Evolutionary conservation across 2,797 vertebrate species (phyloP).

Genomic region (Macrochelys suwanniensis): DNA sequence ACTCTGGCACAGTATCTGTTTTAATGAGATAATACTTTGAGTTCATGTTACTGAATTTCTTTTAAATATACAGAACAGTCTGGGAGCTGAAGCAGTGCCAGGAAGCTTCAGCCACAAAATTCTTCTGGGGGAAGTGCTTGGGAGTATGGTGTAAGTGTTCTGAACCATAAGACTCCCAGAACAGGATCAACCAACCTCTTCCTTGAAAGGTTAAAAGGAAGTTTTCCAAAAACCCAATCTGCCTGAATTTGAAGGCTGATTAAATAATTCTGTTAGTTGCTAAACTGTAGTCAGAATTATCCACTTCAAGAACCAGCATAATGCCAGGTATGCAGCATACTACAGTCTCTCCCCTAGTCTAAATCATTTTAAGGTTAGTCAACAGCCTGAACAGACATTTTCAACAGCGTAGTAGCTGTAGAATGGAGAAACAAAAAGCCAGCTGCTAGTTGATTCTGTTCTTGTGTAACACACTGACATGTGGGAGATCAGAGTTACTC

Average conservation of each 20-base stretch:
- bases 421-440: not conserved
- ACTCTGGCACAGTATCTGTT: not conserved
- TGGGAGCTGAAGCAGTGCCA: not conserved
- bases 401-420: not conserved
- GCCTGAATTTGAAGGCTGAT: slow-evolving; percentile 3
- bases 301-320: not conserved
- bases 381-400: not conserved
- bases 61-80: not conserved
- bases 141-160: not conserved
- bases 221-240: not conserved
- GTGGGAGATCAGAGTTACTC: not conserved
- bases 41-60: too few relatives aligned
- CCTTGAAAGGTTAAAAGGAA: not conserved
- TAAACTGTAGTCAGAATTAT: not conserved
- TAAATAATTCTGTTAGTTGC: not conserved
- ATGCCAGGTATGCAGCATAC: not conserved
- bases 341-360: not conserved
- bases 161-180: not conserved
- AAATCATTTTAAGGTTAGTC: not conserved
- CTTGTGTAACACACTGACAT: not conserved
- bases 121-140: not conserved
- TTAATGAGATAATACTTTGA: not conserved
- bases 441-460: slow-evolving; percentile 9
- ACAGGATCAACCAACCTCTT: not conserved
- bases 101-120: not conserved